phyloP scores from a whole-genome alignment of 2,888 invertebrate species.

The Eupithecia tripunctaria region DNA sequence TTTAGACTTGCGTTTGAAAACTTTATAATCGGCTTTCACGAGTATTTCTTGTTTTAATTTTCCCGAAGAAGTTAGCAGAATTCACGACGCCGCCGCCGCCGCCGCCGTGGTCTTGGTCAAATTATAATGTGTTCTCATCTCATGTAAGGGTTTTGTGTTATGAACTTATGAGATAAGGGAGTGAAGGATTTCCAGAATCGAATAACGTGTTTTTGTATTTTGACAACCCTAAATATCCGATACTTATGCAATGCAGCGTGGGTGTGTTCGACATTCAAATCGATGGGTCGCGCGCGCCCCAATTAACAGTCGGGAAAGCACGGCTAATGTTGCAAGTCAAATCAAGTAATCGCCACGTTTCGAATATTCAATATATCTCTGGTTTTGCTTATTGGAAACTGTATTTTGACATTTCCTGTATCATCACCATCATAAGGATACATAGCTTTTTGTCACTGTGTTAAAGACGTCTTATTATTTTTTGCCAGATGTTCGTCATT shows the following conservation, averaged over 20 bases:
- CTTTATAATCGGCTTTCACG: neutral
- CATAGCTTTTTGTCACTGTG: no score
- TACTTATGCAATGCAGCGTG: slow-evolving; percentile 14
- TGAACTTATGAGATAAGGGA: neutral
- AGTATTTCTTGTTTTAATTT: neutral
- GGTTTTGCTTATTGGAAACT: neutral
- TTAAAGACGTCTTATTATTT: no score
- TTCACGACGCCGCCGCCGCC: neutral
- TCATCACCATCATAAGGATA: no score
- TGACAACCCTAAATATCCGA: slow-evolving; percentile 10
- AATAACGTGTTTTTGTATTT: neutral
- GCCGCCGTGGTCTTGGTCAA: neutral
- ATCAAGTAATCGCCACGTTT: neutral
- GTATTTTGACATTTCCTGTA: neutral
- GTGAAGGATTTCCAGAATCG: neutral
- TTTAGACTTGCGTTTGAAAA: neutral
- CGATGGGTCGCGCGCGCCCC: slow-evolving; percentile 14
- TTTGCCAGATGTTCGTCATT: neutral
- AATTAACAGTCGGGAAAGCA: slow-evolving; percentile 10
- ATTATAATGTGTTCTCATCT: neutral
- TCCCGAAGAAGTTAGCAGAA: neutral
- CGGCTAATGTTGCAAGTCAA: neutral
- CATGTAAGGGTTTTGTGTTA: no score
- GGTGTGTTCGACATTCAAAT: slow-evolving; percentile 16
- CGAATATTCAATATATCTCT: neutral